Evolutionary conservation across 2,888 invertebrate genomes (phyloP).

Genomic region (Mesodorylaimus sp.): DNA sequence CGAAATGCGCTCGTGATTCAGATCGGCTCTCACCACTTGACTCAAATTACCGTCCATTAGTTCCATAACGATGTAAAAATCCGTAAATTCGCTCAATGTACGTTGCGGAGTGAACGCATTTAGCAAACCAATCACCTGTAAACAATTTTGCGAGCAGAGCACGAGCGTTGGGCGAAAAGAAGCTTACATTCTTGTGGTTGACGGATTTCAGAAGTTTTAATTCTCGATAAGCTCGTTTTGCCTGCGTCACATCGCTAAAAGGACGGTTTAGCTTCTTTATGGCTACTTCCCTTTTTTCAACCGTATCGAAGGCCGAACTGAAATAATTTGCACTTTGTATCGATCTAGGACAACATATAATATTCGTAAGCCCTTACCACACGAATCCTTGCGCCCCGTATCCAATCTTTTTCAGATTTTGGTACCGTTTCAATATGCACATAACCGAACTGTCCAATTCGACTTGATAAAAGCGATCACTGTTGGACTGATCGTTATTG

Average conservation of each 20-base stretch:
- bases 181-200: slow-evolving; percentile 8
- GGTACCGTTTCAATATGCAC: too few relatives aligned
- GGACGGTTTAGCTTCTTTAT: background rate
- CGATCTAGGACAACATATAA: too few relatives aligned
- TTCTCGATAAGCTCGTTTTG: background rate
- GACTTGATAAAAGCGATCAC: background rate
- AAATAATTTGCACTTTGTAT: too few relatives aligned
- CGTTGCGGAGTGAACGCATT: background rate
- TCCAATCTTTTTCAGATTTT: too few relatives aligned
- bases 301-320: background rate
- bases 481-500: too few relatives aligned
- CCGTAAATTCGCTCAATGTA: background rate
- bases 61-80: slow-evolving; percentile 3
- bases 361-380: too few relatives aligned
- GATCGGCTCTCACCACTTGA: background rate
- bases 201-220: background rate
- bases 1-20: slow-evolving; percentile 3
- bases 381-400: too few relatives aligned
- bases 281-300: background rate
- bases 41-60: background rate
- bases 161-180: too few relatives aligned
- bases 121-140: slow-evolving; percentile 9
- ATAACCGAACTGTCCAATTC: too few relatives aligned
- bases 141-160: too few relatives aligned
- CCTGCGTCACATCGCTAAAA: background rate